Evolutionary conservation across 2,113 vertebrate species (phyloP).

Genomic region (Camelus bactrianus): DNA sequence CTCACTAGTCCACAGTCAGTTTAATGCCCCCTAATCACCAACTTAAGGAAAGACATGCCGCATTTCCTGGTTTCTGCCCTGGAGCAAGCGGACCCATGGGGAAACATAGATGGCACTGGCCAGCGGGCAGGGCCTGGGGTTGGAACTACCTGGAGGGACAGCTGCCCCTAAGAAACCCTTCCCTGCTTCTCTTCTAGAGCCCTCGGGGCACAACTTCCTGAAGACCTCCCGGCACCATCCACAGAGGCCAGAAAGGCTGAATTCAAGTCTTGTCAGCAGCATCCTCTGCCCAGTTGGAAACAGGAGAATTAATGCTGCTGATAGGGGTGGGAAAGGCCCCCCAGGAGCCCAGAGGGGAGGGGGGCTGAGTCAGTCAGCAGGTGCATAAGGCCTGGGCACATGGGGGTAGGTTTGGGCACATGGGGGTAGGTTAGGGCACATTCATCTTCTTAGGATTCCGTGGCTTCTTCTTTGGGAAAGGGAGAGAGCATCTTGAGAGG

Average conservation of each 20-base stretch:
- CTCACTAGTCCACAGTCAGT: neutral
- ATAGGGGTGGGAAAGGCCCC: slow-evolving; percentile 65
- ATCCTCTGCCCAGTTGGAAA: slow-evolving; percentile 20
- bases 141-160: no score
- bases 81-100: neutral
- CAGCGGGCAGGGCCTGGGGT: neutral
- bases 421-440: slow-evolving; percentile 68
- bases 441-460: slow-evolving; percentile 72
- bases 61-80: neutral
- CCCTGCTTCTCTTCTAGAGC: neutral
- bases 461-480: slow-evolving; percentile 48
- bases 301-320: slow-evolving; percentile 79
- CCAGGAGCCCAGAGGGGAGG: slow-evolving; percentile 2
- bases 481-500: slow-evolving; percentile 42
- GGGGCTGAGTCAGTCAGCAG: slow-evolving; percentile 70
- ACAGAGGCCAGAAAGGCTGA: neutral
- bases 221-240: neutral
- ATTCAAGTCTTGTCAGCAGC: neutral
- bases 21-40: neutral
- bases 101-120: neutral
- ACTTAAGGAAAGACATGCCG: neutral
- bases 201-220: neutral
- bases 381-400: slow-evolving; percentile 67
- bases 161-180: neutral
- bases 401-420: slow-evolving; percentile 59